These are phyloP conservation scores for Diploscapter pachys DNA, from an alignment of 1,140 invertebrate genomes.

Conservation along the genomic window DNA sequence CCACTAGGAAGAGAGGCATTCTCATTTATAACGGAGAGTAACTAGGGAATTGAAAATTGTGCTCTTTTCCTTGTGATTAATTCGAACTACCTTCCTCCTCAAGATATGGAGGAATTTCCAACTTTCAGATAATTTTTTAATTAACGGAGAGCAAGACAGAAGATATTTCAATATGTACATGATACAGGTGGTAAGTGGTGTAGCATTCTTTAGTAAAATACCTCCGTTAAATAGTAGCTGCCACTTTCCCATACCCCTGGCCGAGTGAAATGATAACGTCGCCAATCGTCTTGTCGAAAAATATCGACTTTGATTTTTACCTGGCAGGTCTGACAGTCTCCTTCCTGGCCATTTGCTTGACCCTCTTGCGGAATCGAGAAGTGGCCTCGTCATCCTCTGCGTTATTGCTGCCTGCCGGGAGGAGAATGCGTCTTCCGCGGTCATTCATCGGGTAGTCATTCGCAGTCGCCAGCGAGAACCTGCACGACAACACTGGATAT, in stretches of 20 bases:
- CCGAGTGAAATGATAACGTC: not conserved
- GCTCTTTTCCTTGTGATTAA: too few relatives aligned
- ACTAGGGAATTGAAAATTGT: too few relatives aligned
- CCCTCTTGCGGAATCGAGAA: conserved; percentile 19
- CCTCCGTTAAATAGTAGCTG: not conserved
- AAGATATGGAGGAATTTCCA: too few relatives aligned
- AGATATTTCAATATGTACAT: not conserved
- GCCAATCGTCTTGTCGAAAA: not conserved
- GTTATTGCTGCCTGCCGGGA: not conserved
- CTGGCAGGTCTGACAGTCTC: not conserved
- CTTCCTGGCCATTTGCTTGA: conserved; percentile 21
- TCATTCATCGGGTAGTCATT: conserved; percentile 5
- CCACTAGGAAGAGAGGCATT: too few relatives aligned
- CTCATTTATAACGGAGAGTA: too few relatives aligned
- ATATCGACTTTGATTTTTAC: not conserved
- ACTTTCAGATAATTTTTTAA: too few relatives aligned
- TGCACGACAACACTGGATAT: too few relatives aligned
- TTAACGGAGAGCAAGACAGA: too few relatives aligned
- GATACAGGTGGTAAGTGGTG: not conserved
- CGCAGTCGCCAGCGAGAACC: not conserved
- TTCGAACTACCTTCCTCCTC: too few relatives aligned
- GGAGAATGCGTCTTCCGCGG: conserved; percentile 3
- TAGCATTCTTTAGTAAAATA: conserved; percentile 2
- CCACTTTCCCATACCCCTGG: not conserved
- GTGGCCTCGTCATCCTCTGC: not conserved